Evolutionary conservation across 2,888 invertebrate species (phyloP).

Genomic region (Aphrophora alni): DNA sequence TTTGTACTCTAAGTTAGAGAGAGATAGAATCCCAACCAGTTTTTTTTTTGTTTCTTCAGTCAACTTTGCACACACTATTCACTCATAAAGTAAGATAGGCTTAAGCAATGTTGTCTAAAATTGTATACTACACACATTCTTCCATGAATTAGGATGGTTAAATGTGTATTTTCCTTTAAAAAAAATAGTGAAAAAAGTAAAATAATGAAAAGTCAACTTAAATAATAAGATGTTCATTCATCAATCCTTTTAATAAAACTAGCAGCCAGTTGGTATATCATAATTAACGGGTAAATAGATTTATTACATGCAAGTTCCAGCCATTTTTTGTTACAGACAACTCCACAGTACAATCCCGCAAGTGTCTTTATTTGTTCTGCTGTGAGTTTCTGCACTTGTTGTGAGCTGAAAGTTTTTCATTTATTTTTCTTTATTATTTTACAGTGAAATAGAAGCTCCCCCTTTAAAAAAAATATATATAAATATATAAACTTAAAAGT

Average conservation of each 20-base stretch:
- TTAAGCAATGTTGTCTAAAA: too few relatives aligned
- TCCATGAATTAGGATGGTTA: too few relatives aligned
- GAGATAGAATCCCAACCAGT: too few relatives aligned
- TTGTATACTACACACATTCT: too few relatives aligned
- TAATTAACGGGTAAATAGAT: conserved; percentile 2
- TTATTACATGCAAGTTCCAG: not conserved
- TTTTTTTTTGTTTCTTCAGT: too few relatives aligned
- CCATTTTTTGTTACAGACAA: conserved; percentile 16
- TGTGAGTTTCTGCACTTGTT: conserved; percentile 43
- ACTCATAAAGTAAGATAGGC: too few relatives aligned
- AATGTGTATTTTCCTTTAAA: too few relatives aligned
- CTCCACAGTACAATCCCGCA: conserved; percentile 47
- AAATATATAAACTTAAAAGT: not conserved
- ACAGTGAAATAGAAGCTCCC: not conserved
- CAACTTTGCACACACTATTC: too few relatives aligned
- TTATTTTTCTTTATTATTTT: conserved; percentile 21
- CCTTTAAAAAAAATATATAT: not conserved
- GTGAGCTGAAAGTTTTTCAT: conserved; percentile 27
- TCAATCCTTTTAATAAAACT: not conserved
- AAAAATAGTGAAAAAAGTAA: too few relatives aligned
- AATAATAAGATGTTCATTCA: not conserved
- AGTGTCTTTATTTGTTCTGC: conserved; percentile 49
- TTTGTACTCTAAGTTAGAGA: too few relatives aligned
- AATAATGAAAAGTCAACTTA: too few relatives aligned
- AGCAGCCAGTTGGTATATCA: not conserved